Evolutionary conservation across 2,888 invertebrate genomes (phyloP).

Genomic region (Drosophila crucigera): DNA sequence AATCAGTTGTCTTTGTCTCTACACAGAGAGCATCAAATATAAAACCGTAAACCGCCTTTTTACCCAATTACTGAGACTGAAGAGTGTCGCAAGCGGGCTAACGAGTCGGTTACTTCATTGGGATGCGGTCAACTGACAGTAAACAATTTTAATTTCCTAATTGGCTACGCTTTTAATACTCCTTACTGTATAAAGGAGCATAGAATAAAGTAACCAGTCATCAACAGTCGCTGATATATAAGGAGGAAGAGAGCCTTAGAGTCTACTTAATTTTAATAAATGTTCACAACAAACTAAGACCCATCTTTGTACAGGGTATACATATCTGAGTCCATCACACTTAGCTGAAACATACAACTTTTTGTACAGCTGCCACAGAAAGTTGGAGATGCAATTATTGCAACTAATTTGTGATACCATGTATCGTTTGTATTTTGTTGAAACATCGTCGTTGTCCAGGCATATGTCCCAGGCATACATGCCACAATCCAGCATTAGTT

Average conservation of each 20-base stretch:
- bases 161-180: not conserved
- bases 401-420: constrained; percentile 20
- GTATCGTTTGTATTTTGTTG: constrained; percentile 22
- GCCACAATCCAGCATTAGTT: constrained; percentile 12
- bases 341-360: not conserved
- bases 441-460: constrained; percentile 23
- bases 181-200: not conserved
- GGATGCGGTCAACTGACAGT: constrained; percentile 8
- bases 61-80: not conserved
- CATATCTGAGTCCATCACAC: not conserved
- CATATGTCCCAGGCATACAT: constrained; percentile 10
- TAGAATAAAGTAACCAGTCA: not conserved
- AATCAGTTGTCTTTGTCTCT: constrained; percentile 1
- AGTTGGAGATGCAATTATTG: constrained; percentile 42
- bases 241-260: too few species aligned
- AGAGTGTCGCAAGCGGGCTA: not conserved
- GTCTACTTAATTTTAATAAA: too few species aligned
- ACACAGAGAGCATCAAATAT: not conserved
- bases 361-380: constrained; percentile 27
- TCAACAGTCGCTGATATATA: not conserved
- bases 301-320: not conserved
- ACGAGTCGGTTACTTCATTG: constrained; percentile 18
- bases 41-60: not conserved
- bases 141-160: not conserved
- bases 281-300: not conserved